phyloP scores from a whole-genome alignment of 2,113 vertebrate species.

The Alethe castanea region DNA sequence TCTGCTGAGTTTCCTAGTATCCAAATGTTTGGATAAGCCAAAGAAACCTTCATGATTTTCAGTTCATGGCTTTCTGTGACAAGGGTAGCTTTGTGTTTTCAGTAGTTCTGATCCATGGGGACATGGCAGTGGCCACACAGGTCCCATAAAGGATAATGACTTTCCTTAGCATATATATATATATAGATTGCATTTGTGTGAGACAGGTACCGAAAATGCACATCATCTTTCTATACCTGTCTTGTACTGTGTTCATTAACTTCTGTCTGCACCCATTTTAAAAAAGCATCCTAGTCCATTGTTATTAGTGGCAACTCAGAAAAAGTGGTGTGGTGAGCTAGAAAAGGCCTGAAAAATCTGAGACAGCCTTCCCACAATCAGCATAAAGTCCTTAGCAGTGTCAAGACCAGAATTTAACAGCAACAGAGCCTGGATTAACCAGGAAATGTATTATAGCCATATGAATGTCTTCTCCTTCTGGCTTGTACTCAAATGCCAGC shows the following conservation, averaged over 20 bases:
- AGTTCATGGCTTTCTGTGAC: not conserved
- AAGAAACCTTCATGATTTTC: not conserved
- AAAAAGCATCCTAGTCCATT: not conserved
- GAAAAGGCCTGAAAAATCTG: not conserved
- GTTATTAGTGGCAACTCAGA: not conserved
- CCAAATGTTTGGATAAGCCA: not conserved
- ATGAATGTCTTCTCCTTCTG: not conserved
- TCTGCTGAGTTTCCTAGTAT: not conserved
- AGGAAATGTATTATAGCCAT: not conserved
- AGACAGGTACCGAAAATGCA: not conserved
- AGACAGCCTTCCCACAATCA: not conserved
- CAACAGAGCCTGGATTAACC: not conserved
- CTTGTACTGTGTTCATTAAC: not conserved
- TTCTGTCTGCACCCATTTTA: not conserved
- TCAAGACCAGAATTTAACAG: not conserved
- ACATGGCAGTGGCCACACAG: not conserved
- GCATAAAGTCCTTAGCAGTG: not conserved
- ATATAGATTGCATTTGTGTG: not conserved
- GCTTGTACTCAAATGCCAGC: not conserved
- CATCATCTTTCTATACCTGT: not conserved
- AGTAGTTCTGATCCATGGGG: not conserved
- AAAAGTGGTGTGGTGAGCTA: not conserved
- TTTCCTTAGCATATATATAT: not conserved
- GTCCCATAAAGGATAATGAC: not conserved
- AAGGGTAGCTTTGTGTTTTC: not conserved